A percentile compares a stretch with the other conserved stretches of the same genome.
Conservation (phyloP, 2,888 invertebrate species). For the Cerceris rybyensis region DNA sequence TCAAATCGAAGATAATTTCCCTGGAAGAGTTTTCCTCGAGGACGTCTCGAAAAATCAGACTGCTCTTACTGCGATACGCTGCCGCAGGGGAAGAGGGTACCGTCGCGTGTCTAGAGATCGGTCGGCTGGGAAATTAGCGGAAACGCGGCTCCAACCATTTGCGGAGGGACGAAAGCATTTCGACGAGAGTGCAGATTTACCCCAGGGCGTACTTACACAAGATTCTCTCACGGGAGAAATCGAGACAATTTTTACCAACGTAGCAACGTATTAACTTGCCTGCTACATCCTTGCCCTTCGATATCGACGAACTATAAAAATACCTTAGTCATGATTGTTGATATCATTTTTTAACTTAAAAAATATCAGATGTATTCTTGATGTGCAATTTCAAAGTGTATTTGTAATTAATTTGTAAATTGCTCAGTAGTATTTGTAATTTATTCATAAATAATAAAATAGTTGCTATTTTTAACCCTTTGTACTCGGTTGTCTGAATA, state of each 20-base stretch:
- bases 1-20: no score
- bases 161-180: slow-evolving; percentile 55
- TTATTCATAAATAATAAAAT: no score
- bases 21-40: slow-evolving; percentile 23
- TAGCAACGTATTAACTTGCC: neutral
- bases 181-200: slow-evolving; percentile 77
- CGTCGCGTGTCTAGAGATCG: slow-evolving; percentile 23
- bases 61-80: slow-evolving; percentile 45
- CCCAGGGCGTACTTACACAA: slow-evolving; percentile 75
- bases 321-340: no score
- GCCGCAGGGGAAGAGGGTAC: slow-evolving; percentile 64
- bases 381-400: no score
- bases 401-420: no score
- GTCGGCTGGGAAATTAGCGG: slow-evolving; percentile 59
- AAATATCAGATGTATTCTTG: no score
- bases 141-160: slow-evolving; percentile 47
- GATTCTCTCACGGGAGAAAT: slow-evolving; percentile 63
- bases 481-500: no score
- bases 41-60: slow-evolving; percentile 36
- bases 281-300: neutral
- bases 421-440: no score
- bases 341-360: no score
- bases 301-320: neutral
- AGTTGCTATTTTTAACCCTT: no score
- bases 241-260: slow-evolving; percentile 65